phyloP scores from a whole-genome alignment of 2,797 vertebrate genomes.

The Acanthopagrus latus region DNA sequence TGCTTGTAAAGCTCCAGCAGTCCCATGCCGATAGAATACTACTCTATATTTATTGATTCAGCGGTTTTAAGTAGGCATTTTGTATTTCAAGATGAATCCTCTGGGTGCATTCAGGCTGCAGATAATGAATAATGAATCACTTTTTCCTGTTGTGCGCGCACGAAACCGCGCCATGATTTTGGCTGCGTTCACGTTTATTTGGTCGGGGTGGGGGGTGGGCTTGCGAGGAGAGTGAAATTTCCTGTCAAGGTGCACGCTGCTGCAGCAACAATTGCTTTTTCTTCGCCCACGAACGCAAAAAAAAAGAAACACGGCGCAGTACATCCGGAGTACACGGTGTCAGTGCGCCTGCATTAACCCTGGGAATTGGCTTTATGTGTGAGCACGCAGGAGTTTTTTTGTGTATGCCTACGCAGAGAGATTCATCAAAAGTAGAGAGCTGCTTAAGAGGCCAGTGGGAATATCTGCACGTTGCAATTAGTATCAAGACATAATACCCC shows the following conservation, averaged over 20 bases:
- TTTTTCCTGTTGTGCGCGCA: slow-evolving; percentile 23
- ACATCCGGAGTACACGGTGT: slow-evolving; percentile 59
- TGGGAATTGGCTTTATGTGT: slow-evolving; percentile 70
- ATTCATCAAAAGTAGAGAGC: slow-evolving; percentile 80
- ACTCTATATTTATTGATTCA: slow-evolving; percentile 31
- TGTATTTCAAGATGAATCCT: slow-evolving; percentile 43
- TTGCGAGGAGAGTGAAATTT: slow-evolving; percentile 56
- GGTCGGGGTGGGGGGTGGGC: slow-evolving; percentile 7
- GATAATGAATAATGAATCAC: slow-evolving; percentile 63
- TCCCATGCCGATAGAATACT: slow-evolving; percentile 13
- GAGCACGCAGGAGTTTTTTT: slow-evolving; percentile 62
- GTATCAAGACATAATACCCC: slow-evolving; percentile 82
- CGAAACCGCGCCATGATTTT: slow-evolving; percentile 14
- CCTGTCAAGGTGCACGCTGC: slow-evolving; percentile 53
- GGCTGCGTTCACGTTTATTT: slow-evolving; percentile 48
- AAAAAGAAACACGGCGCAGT: slow-evolving; percentile 45
- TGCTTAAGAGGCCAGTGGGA: slow-evolving; percentile 82
- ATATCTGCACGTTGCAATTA: slow-evolving; percentile 83
- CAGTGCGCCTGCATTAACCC: slow-evolving; percentile 69
- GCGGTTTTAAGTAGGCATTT: slow-evolving; percentile 21
- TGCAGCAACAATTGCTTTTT: slow-evolving; percentile 46
- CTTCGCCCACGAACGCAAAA: slow-evolving; percentile 51
- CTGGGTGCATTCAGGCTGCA: slow-evolving; percentile 10
- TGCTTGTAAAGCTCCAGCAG: slow-evolving; percentile 10
- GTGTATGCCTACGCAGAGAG: slow-evolving; percentile 75